Evolutionary conservation across 2,113 vertebrate species (phyloP), one percentile per base, ranked within the genome.

Genomic region (Anoplopoma fimbria): DNA sequence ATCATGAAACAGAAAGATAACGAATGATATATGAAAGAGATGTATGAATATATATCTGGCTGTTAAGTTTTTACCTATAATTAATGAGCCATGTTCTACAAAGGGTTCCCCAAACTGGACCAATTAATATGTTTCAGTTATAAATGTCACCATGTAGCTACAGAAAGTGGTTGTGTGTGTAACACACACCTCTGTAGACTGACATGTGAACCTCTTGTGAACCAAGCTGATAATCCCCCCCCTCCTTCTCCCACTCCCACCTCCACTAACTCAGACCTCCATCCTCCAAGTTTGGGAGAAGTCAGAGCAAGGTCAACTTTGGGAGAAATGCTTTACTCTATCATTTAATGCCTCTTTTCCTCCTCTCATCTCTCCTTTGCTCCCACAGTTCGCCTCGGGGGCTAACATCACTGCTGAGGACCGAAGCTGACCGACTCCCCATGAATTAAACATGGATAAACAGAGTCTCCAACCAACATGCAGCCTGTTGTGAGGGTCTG

Each of bases 361-460:
- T 63, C 63, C 42, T 71, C 78, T 88, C 82, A 72, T 82, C 72
- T 87, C 77, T 10, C 38, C 65, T 85, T 67, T 1, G 23, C 83
- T 88, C 81, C 74, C 83, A 47, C 75, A 65, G 67, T 82, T 90
- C 45, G 69, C 87, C 85, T 84, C 63, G 10, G 88, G 83, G 89
- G 75, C 76, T 61, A 88, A 83, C 88, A 81, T 82, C 77, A 36
- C 76, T 73, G 70, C 91, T 80, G 17, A 60, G 82, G 70, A 14
- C 77, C 77, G 84, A 34, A 84, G 69, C 87, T 80, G 63, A 90
- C 88, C 4, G 82, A 87, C 88, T 87, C 82, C 73, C 75, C 40
- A 91, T 93, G 90, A 93, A 94, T 93, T 92, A 92, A 92, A 93
- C 84, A 93, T 89, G 63, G 79, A 40, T 83, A 87, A 89, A 89